phyloP scores from a whole-genome alignment of 2,113 vertebrate genomes.

The Rhinoptilus africanus region DNA sequence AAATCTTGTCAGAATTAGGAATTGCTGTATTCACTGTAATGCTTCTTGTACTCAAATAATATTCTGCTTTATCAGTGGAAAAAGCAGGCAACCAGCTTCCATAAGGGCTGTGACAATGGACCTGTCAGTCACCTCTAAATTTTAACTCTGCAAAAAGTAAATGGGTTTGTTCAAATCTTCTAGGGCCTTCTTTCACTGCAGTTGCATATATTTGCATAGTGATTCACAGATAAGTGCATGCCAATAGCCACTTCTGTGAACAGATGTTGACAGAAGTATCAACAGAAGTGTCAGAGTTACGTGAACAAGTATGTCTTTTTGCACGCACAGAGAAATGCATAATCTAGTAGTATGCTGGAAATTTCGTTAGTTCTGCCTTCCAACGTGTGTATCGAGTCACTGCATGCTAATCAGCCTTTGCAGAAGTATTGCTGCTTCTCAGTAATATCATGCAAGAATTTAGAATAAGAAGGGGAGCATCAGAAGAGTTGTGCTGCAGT shows the following conservation, averaged over 20 bases:
- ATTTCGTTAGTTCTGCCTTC: conserved; percentile 19
- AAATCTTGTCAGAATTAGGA: neutral
- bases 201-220: conserved; percentile 48
- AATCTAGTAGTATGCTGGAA: conserved; percentile 3
- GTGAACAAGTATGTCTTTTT: neutral
- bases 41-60: neutral
- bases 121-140: conserved; percentile 21
- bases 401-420: neutral
- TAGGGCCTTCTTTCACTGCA: neutral
- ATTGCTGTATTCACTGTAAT: neutral
- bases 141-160: conserved; percentile 3
- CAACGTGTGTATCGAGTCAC: neutral
- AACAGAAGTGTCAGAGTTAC: neutral
- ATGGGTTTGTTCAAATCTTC: conserved; percentile 25
- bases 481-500: neutral
- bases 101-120: neutral
- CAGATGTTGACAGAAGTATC: conserved; percentile 50
- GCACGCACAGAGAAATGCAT: conserved; percentile 33
- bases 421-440: neutral
- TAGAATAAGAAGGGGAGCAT: neutral
- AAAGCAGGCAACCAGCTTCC: neutral
- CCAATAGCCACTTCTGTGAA: conserved; percentile 47
- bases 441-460: neutral
- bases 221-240: conserved; percentile 41
- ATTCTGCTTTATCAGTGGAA: neutral